Percentiles rank a stretch among this genome's conserved stretches.
Conservation (phyloP, 2,113 vertebrate genomes). For the Percina caprodes region DNA sequence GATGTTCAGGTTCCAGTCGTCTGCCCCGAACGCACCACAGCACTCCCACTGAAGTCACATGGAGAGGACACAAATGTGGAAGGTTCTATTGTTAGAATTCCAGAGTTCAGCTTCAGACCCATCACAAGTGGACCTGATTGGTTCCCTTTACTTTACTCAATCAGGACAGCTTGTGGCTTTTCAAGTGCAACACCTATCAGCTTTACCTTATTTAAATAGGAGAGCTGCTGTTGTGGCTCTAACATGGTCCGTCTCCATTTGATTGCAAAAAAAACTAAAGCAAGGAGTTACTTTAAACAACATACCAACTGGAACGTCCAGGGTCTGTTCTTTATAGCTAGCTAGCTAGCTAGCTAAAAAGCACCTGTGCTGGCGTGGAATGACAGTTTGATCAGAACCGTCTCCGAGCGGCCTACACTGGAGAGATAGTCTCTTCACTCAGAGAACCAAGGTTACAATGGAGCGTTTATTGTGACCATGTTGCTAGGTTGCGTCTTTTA, state of each 20-base stretch:
- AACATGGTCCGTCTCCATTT: neutral
- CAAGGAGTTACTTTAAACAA: too few species aligned
- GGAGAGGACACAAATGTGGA: neutral
- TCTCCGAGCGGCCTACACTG: too few species aligned
- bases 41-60: conserved; percentile 91
- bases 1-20: conserved; percentile 99
- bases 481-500: too few species aligned
- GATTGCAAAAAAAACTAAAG: too few species aligned
- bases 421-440: too few species aligned
- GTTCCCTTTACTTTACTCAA: neutral
- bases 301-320: too few species aligned
- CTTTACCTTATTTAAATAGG: neutral
- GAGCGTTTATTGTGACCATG: too few species aligned
- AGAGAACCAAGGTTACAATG: too few species aligned
- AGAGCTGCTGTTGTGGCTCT: neutral
- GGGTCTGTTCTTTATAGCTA: too few species aligned
- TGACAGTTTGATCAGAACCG: too few species aligned
- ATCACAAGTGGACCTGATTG: neutral
- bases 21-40: conserved; percentile 95
- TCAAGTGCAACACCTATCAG: neutral
- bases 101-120: neutral
- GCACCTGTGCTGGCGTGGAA: too few species aligned
- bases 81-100: neutral
- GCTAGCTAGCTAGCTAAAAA: too few species aligned
- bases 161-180: neutral